These are phyloP conservation scores for Ectemnius cavifrons DNA, from an alignment of 2,888 invertebrate species.

Conservation along the genomic window DNA sequence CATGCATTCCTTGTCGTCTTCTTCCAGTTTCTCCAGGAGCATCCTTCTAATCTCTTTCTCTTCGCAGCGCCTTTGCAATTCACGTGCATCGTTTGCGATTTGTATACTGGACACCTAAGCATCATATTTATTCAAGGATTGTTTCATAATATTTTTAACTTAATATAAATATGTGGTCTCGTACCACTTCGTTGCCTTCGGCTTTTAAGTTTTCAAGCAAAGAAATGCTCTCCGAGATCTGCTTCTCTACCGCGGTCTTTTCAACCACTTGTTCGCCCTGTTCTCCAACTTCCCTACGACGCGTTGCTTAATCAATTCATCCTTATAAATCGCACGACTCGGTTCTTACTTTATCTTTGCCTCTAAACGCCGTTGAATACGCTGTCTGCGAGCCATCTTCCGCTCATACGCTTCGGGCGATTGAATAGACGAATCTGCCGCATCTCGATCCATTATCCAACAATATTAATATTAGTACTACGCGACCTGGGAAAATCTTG, in stretches of 20 bases:
- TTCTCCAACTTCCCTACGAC: slow-evolving; percentile 56
- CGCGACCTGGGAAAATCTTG: too few species aligned
- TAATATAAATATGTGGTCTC: slow-evolving; percentile 56
- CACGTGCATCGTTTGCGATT: slow-evolving; percentile 87
- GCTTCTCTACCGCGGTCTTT: slow-evolving; percentile 82
- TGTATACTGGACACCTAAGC: slow-evolving; percentile 83
- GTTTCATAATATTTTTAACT: not conserved
- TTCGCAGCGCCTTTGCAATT: slow-evolving; percentile 81
- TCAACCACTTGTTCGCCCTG: slow-evolving; percentile 77
- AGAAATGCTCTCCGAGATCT: slow-evolving; percentile 83
- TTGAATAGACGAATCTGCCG: slow-evolving; percentile 81
- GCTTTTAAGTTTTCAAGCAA: slow-evolving; percentile 82
- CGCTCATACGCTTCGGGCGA: slow-evolving; percentile 85
- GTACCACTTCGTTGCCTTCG: slow-evolving; percentile 85
- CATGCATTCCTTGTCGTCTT: slow-evolving; percentile 84
- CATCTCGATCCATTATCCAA: slow-evolving; percentile 6
- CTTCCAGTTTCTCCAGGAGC: slow-evolving; percentile 81
- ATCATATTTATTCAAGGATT: not conserved
- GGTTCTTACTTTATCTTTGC: slow-evolving; percentile 79
- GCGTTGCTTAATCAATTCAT: not conserved
- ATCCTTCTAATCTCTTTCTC: slow-evolving; percentile 79
- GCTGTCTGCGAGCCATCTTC: slow-evolving; percentile 84
- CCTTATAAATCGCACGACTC: not conserved
- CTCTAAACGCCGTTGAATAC: slow-evolving; percentile 83
- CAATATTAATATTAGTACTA: too few species aligned